Evolutionary conservation across 1,140 invertebrate species (phyloP).

Genomic region (Steinernema feltiae): DNA sequence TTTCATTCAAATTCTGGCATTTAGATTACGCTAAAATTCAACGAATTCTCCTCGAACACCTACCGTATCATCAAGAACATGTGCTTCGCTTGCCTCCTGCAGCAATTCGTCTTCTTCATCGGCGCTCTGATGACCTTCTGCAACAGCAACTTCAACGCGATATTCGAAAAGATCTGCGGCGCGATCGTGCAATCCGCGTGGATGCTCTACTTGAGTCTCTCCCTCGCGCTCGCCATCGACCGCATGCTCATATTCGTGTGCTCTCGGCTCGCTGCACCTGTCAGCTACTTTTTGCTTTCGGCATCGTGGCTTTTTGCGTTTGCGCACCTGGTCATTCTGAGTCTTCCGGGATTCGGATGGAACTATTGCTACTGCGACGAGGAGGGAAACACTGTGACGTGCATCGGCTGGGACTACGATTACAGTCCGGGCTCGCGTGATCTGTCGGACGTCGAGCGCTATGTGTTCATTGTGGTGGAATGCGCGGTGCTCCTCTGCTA

Average conservation of each 20-base stretch:
- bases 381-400: neutral
- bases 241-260: neutral
- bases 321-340: neutral
- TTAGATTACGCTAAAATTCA: neutral
- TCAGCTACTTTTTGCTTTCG: neutral
- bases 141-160: neutral
- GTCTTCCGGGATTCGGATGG: neutral
- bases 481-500: neutral
- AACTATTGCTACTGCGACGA: neutral
- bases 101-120: neutral
- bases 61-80: slow-evolving; percentile 10
- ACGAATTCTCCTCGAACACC: neutral
- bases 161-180: neutral
- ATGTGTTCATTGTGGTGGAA: neutral
- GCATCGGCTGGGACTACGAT: neutral
- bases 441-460: neutral
- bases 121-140: neutral
- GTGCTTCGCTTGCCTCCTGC: neutral
- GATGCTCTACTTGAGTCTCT: neutral
- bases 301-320: neutral
- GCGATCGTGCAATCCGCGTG: neutral
- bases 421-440: neutral
- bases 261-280: neutral
- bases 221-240: neutral
- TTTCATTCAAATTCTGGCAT: neutral